A percentile compares a stretch with the other conserved stretches of the same genome.
Conservation (phyloP, 2,888 invertebrate genomes). For the Tachina fera region DNA sequence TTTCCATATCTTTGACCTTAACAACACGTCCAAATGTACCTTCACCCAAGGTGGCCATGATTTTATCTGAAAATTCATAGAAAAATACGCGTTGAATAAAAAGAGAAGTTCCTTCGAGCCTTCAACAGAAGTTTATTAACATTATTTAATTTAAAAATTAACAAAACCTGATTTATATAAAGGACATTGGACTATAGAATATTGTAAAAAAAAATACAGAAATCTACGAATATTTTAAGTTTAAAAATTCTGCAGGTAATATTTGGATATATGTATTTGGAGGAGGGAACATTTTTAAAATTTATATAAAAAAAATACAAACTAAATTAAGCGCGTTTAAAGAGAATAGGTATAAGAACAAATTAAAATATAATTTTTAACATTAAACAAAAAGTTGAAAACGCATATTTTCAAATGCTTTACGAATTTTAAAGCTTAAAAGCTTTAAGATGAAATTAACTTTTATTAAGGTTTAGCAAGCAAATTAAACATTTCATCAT, state of each 20-base stretch:
- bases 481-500: neutral
- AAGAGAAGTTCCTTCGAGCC: conserved; percentile 23
- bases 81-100: conserved; percentile 72
- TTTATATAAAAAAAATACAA: conserved; percentile 21
- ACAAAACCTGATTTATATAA: conserved; percentile 66
- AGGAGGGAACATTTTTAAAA: neutral
- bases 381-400: neutral
- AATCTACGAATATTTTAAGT: conserved; percentile 47
- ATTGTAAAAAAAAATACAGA: conserved; percentile 36
- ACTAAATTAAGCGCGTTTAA: conserved; percentile 36
- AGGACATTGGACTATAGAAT: conserved; percentile 62
- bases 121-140: conserved; percentile 39
- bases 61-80: conserved; percentile 95
- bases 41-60: conserved; percentile 98
- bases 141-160: conserved; percentile 62
- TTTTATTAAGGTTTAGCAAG: neutral
- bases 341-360: neutral
- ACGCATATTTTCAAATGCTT: neutral
- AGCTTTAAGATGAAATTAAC: neutral
- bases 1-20: conserved; percentile 97
- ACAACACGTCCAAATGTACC: conserved; percentile 99
- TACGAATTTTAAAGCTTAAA: conserved; percentile 20
- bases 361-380: neutral
- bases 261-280: conserved; percentile 17
- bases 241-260: conserved; percentile 23